Evolutionary conservation across 2,797 vertebrate species (phyloP), one percentile per base, ranked within the genome.

Genomic region (Pseudochaenichthys georgianus): DNA sequence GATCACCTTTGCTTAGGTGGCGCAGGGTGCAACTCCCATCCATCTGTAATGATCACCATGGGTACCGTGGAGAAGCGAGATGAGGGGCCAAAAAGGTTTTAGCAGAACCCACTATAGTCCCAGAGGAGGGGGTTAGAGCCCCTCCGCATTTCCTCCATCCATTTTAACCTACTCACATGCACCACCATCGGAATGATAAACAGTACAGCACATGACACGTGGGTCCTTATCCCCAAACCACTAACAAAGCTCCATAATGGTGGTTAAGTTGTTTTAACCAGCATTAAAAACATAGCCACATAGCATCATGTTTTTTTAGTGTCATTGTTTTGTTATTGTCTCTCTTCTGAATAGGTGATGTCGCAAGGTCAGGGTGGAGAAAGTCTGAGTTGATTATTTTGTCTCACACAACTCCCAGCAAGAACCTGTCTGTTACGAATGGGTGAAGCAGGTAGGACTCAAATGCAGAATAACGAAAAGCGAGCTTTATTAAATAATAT

Each of bases 141-240:
- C 86, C 92, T 71, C 91, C 93, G 72, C 67, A 93, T 95, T 92
- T 94, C 93, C 64, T 70, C 47, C 70, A 67, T 67, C 90, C 90
- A 64, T 66, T 57, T 53, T 58, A 46, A 54, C 34, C 54, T 75
- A 28, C 81, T 43, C 21, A 62, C 3, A 42, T 10, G 47, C 47
- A n/a, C 52, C 48, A 16, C 10, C 23, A 15, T 5, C 38, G 5
- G 6, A 23, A 45, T 42, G 3, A 12, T 38, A 38, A 38, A 38
- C 34, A 38, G 34, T 6, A n/a, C 17, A 8, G 17, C 66, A 59
- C 42, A 42, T 13, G 6, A 19, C 51, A 69, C 23, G 65, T 23
- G 19, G 28, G 21, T 60, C 34, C 31, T 23, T 28, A 53, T 5
- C 2, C 3, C 8, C 19, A 51, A 43, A 5, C 8, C 21, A 2